These are phyloP conservation scores for Tetranychus piercei DNA, from an alignment of 2,888 invertebrate species.

Conservation along the genomic window DNA sequence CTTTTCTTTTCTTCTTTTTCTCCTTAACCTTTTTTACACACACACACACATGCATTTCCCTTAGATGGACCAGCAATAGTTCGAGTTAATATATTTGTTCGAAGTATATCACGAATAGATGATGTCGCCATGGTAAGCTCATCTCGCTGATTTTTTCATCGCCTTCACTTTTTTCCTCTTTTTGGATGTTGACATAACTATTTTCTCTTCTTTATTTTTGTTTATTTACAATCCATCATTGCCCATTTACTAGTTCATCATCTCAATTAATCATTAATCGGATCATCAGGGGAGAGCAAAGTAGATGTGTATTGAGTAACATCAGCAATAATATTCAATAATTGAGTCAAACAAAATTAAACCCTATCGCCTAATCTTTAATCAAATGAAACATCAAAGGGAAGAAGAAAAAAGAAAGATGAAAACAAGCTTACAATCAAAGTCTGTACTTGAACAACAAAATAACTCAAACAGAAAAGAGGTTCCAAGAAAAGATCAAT, in stretches of 20 bases:
- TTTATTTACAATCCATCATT: not conserved
- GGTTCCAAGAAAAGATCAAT: too few relatives aligned
- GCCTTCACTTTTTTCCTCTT: not conserved
- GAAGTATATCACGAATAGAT: conserved; percentile 93
- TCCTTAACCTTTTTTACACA: not conserved
- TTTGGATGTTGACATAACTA: not conserved
- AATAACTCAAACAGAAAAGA: too few relatives aligned
- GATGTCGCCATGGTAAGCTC: conserved; percentile 98
- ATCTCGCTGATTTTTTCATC: not conserved
- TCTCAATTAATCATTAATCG: not conserved
- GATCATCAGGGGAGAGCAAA: not conserved
- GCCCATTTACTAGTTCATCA: conserved; percentile 1
- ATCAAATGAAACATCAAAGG: not conserved
- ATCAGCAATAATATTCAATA: not conserved
- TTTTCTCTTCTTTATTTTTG: not conserved
- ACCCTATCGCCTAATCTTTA: not conserved
- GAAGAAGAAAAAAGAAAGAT: not conserved
- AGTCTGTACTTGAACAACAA: too few relatives aligned
- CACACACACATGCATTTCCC: not conserved
- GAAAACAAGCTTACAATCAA: not conserved
- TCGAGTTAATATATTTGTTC: conserved; percentile 90
- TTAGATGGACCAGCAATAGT: conserved; percentile 82
- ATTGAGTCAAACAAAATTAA: not conserved
- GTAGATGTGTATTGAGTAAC: not conserved
- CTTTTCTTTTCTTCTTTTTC: not conserved